Evolutionary conservation across 2,113 vertebrate genomes (phyloP).

Genomic region (Ammodytes marinus): DNA sequence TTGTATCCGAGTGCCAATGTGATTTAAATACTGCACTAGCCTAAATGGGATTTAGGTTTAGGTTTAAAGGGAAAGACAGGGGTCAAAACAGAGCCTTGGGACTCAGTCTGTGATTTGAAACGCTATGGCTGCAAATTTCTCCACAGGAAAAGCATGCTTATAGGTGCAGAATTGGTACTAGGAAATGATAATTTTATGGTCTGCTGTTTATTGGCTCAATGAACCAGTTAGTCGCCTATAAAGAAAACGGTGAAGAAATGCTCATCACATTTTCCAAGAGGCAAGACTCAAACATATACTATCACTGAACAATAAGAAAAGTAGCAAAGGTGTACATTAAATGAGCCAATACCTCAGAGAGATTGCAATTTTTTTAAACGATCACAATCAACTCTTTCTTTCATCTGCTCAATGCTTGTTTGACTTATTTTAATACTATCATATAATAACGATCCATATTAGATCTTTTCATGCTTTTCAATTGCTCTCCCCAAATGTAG

Average conservation of each 20-base stretch:
- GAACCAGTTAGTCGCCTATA: not conserved
- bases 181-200: not conserved
- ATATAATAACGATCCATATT: not conserved
- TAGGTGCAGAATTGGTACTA: not conserved
- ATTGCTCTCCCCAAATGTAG: not conserved
- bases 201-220: not conserved
- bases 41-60: slow-evolving; percentile 19
- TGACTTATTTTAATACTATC: not conserved
- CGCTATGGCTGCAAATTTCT: slow-evolving; percentile 2
- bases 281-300: too few species aligned
- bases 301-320: not conserved
- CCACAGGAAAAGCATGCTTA: not conserved
- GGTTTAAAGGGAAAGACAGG: slow-evolving; percentile 2
- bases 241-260: not conserved
- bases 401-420: not conserved
- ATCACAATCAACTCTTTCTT: not conserved
- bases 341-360: not conserved
- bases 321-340: not conserved
- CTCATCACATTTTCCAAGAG: not conserved
- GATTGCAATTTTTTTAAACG: too few species aligned
- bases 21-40: slow-evolving; percentile 42
- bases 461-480: not conserved
- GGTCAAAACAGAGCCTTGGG: slow-evolving; percentile 31
- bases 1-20: slow-evolving; percentile 7
- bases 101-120: slow-evolving; percentile 27